Base-by-base conservation (phyloP, 2,113 vertebrate genomes). In the Sinocyclocheilus anophthalmus region DNA sequence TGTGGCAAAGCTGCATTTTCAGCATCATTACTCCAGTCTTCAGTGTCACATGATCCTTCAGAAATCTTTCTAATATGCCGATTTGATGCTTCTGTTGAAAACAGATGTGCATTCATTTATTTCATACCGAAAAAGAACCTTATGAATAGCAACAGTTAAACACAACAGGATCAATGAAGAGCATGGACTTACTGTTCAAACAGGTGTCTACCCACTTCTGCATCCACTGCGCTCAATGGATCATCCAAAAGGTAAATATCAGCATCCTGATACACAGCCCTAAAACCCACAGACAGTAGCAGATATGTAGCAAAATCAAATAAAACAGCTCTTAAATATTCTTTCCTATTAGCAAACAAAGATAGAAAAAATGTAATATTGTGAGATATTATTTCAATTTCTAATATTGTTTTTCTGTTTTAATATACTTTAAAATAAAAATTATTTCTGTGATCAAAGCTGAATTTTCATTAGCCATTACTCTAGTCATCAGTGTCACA, bases 161-260 rank as follows among this genome's bases (percentile, higher is more conserved):
- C 30, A 16, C 33, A 50, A 53, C n/a, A 65, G 79, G 18, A 37
- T 63, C 57, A 0, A 4, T 30, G 3, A 81, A 65, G 30, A 65
- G 59, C 0, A 61, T 10, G 53, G 83, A 96, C 96, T 91, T 94
- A 99, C 98, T 96, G 94, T 87, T 99, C 96, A 92, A 99, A 99
- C 57, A 99, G 92, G 88, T 98, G 96, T 73, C 94, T 96, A 84
- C 97, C 95, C 2, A 99, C 98, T 92, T 99, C 97, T 4, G 96
- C 94, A 90, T 99, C 98, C 1, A 99, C 97, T 0, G 98, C 98
- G 67, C 98, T 99, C 88, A 99, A 94, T 0, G 97, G 98, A 80
- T 99, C 98, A 24, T 99, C 98, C 90, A 99, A 89, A 85, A 99
- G 92, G 91, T 99, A 99, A 93, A 99, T 96, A 85, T 99, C 98